phyloP scores from a whole-genome alignment of 2,888 invertebrate species.

The Cremastinae sp. region DNA sequence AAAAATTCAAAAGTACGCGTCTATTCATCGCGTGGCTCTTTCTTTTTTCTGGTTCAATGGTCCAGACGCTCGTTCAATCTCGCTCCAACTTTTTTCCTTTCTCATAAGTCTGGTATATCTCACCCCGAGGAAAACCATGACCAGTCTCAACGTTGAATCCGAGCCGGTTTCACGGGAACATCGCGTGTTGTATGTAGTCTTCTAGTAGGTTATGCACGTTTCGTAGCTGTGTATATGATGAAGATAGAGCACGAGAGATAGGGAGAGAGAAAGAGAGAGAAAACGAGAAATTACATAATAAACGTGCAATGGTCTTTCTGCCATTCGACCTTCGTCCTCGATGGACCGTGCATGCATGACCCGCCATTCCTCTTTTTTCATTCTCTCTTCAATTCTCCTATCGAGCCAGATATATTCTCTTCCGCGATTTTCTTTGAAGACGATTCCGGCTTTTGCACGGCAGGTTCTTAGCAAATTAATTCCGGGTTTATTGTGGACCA shows the following conservation, averaged over 20 bases:
- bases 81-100: constrained; percentile 40
- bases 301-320: constrained; percentile 43
- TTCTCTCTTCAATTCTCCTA: constrained; percentile 26
- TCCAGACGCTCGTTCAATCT: constrained; percentile 33
- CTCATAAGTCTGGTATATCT: constrained; percentile 27
- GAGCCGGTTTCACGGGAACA: constrained; percentile 66
- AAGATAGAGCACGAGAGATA: no score
- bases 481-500: constrained; percentile 31
- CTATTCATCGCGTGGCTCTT: constrained; percentile 8
- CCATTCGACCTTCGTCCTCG: constrained; percentile 57
- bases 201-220: constrained; percentile 38
- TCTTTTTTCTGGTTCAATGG: constrained; percentile 17
- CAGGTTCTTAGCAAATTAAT: constrained; percentile 61
- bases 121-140: constrained; percentile 71
- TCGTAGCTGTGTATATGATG: not conserved
- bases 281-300: not conserved
- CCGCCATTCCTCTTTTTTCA: constrained; percentile 47
- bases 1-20: not conserved
- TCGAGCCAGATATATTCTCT: constrained; percentile 38
- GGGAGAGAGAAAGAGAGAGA: no score
- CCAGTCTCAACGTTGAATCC: constrained; percentile 77
- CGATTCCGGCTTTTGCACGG: constrained; percentile 59
- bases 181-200: constrained; percentile 18
- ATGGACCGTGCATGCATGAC: constrained; percentile 54
- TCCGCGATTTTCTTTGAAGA: constrained; percentile 8